A percentile compares a stretch with the other conserved stretches of the same genome.
phyloP scores from a whole-genome alignment of 2,113 vertebrate genomes.

The Dipodomys spectabilis region DNA sequence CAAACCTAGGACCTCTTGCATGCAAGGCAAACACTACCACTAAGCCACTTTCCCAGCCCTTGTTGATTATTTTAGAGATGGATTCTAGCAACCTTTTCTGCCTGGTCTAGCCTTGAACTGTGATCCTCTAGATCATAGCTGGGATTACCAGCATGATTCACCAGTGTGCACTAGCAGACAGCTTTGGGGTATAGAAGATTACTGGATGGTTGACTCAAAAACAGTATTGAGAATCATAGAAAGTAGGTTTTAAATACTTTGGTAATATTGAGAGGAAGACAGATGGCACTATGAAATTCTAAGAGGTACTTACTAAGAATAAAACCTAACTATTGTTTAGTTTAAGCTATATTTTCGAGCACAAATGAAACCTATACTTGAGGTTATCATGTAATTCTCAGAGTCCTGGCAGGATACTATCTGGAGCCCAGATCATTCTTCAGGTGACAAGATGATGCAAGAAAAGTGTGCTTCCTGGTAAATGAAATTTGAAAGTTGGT shows the following conservation, averaged over 20 bases:
- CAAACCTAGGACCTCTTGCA: no score
- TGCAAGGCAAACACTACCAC: no score
- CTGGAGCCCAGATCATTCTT: not conserved
- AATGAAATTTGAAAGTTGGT: not conserved
- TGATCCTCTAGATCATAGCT: no score
- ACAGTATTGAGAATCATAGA: not conserved
- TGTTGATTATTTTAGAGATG: no score
- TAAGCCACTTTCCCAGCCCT: no score
- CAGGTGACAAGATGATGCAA: not conserved
- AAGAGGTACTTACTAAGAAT: not conserved
- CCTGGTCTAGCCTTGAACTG: no score
- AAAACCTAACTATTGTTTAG: not conserved
- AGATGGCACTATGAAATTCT: not conserved
- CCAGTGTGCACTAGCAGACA: no score
- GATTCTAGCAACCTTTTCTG: no score
- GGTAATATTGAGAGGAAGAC: not conserved
- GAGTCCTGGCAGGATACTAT: not conserved
- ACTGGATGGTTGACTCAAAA: not conserved
- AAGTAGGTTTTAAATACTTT: not conserved
- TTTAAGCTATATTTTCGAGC: slow-evolving; percentile 7
- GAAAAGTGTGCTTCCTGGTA: not conserved
- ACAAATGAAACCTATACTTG: not conserved
- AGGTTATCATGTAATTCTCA: not conserved
- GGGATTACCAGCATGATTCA: no score
- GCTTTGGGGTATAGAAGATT: not conserved